Percentiles rank a stretch among this genome's conserved stretches.
Evolutionary conservation across 2,797 vertebrate genomes (phyloP).

Genomic region (Hemibagrus guttatus): DNA sequence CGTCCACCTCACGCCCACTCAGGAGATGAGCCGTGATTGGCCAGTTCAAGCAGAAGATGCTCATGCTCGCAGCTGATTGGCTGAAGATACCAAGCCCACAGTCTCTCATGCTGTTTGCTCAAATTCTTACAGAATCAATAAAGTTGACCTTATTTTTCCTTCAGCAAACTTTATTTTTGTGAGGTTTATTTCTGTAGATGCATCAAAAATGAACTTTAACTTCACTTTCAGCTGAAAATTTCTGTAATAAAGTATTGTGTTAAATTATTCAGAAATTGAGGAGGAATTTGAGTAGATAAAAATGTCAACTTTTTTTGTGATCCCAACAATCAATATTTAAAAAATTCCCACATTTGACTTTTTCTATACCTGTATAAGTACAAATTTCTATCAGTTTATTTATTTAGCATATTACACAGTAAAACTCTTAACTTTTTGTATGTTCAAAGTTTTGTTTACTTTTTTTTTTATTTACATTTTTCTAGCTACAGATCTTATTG

Average conservation of each 20-base stretch:
- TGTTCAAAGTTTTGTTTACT: no score
- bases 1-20: slow-evolving; percentile 24
- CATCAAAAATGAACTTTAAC: background rate
- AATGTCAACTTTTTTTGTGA: background rate
- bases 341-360: no score
- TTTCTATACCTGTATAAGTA: background rate
- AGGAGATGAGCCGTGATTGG: slow-evolving; percentile 44
- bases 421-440: background rate
- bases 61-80: slow-evolving; percentile 11
- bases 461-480: no score
- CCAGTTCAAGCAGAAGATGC: background rate
- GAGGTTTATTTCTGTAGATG: background rate
- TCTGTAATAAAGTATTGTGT: background rate
- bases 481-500: no score
- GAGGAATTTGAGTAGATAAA: background rate
- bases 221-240: background rate
- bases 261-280: background rate
- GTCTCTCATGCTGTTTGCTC: background rate
- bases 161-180: background rate
- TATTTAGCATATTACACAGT: background rate
- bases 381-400: no score
- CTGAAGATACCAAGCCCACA: slow-evolving; percentile 13
- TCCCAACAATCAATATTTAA: no score
- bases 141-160: background rate
- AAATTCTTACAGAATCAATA: background rate